phyloP scores from a whole-genome alignment of 2,113 vertebrate genomes.

The Glaucomys volans region DNA sequence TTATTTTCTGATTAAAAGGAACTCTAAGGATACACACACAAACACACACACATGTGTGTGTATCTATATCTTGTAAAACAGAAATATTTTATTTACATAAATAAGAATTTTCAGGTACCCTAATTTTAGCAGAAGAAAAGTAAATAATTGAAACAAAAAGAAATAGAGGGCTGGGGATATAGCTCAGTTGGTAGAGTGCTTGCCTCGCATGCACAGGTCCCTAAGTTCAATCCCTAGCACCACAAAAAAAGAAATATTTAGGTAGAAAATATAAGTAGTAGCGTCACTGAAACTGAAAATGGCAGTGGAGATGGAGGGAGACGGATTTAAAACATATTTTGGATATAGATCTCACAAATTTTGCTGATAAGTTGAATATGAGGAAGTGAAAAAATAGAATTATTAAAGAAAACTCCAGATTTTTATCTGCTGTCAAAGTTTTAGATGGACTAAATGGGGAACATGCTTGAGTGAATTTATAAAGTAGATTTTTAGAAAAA shows the following conservation, averaged over 20 bases:
- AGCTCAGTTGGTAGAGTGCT: no score
- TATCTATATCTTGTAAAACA: neutral
- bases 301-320: neutral
- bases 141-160: neutral
- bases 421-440: neutral
- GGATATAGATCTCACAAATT: neutral
- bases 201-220: no score
- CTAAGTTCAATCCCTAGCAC: no score
- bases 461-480: neutral
- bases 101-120: neutral
- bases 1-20: neutral
- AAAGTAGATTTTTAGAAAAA: neutral
- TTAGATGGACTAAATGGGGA: neutral
- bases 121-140: neutral
- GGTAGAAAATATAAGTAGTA: neutral
- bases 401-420: neutral
- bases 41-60: neutral
- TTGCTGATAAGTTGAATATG: neutral
- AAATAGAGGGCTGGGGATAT: neutral
- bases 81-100: neutral
- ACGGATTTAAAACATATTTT: conserved; percentile 6
- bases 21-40: neutral
- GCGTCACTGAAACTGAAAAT: neutral
- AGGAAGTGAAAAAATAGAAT: neutral
- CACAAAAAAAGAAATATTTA: neutral